Percentiles rank a stretch among this genome's conserved stretches.
Evolutionary conservation across 2,797 vertebrate species (phyloP).

Genomic region (Uromys caudimaculatus): DNA sequence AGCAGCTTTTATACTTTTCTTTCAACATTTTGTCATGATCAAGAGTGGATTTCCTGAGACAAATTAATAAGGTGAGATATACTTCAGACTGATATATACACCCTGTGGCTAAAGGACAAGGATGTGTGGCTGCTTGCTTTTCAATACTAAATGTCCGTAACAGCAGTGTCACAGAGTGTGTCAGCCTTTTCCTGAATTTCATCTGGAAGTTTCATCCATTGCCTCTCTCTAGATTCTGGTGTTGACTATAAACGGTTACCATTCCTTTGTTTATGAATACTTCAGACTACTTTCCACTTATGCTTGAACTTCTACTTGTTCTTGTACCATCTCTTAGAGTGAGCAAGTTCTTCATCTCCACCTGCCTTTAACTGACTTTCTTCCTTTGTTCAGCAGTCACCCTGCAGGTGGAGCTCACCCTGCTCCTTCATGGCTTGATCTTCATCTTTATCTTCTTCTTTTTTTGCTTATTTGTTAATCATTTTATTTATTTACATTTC

Average conservation of each 20-base stretch:
- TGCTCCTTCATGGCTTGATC: not conserved
- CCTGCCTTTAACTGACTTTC: not conserved
- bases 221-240: not conserved
- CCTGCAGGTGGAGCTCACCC: not conserved
- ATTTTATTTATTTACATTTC: not conserved
- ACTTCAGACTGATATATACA: not conserved
- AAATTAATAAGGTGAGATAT: not conserved
- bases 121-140: not conserved
- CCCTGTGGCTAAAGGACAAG: not conserved
- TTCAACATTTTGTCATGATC: not conserved
- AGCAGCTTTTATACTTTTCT: not conserved
- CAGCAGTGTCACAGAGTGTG: not conserved
- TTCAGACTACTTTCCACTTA: not conserved
- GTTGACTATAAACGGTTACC: not conserved
- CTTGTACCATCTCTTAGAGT: not conserved
- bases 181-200: not conserved
- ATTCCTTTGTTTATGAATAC: not conserved
- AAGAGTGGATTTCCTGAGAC: not conserved
- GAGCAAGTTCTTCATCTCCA: not conserved
- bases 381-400: not conserved
- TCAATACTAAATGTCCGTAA: not conserved
- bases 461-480: not conserved
- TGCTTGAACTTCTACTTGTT: not conserved
- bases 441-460: not conserved
- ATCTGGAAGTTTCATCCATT: not conserved